phyloP scores from a whole-genome alignment of 2,113 vertebrate genomes.

The Oophaga pumilio region DNA sequence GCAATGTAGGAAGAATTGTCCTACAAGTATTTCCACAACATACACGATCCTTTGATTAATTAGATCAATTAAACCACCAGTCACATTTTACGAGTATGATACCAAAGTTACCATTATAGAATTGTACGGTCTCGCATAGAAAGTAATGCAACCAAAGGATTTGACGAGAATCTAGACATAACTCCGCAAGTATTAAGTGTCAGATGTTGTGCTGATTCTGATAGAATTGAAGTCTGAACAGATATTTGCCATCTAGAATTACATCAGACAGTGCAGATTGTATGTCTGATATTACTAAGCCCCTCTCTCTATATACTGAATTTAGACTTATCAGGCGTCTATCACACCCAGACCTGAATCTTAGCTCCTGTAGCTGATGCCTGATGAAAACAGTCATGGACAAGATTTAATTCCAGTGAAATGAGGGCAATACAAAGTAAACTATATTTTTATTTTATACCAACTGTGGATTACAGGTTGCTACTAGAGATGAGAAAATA shows the following conservation, averaged over 20 bases:
- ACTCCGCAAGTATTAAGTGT: not conserved
- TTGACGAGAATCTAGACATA: not conserved
- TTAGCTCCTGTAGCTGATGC: not conserved
- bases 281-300: not conserved
- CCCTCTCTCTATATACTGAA: not conserved
- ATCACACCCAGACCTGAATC: not conserved
- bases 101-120: not conserved
- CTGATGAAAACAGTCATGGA: not conserved
- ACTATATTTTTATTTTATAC: not conserved
- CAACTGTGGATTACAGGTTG: no score
- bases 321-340: not conserved
- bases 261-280: not conserved
- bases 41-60: not conserved
- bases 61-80: not conserved
- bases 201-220: not conserved
- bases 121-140: not conserved
- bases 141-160: not conserved
- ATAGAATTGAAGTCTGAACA: not conserved
- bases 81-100: not conserved
- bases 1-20: no score
- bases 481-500: no score
- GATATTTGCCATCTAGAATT: constrained; percentile 16
- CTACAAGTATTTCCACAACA: no score
- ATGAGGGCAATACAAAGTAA: not conserved
- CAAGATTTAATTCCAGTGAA: not conserved